Percentiles rank a stretch among this genome's conserved stretches.
These are phyloP conservation scores for Danio rerio DNA, from an alignment of 2,113 vertebrate species.

Conservation along the genomic window GRCz12tu NC_133189.1:18961001-18961500, in stretches of 20 bases:
- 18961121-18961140: too few relatives aligned
- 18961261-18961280: slow-evolving; percentile 86
- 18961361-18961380: neutral
- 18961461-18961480: too few relatives aligned
- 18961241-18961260: slow-evolving; percentile 89
- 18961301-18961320: slow-evolving; percentile 88
- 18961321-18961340: slow-evolving; percentile 85
- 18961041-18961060: too few relatives aligned
- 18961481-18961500: too few relatives aligned
- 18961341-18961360: slow-evolving; percentile 72
- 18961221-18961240: slow-evolving; percentile 85
- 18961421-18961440: too few relatives aligned
- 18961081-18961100: too few relatives aligned
- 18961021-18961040: too few relatives aligned
- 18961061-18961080: too few relatives aligned
- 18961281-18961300: slow-evolving; percentile 89
- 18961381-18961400: neutral
- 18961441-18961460: too few relatives aligned
- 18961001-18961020: too few relatives aligned
- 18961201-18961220: neutral
- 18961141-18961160: neutral
- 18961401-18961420: too few relatives aligned
- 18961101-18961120: too few relatives aligned
- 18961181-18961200: neutral
- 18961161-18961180: neutral